phyloP scores from a whole-genome alignment of 2,113 vertebrate species.

The Diglossa brunneiventris region DNA sequence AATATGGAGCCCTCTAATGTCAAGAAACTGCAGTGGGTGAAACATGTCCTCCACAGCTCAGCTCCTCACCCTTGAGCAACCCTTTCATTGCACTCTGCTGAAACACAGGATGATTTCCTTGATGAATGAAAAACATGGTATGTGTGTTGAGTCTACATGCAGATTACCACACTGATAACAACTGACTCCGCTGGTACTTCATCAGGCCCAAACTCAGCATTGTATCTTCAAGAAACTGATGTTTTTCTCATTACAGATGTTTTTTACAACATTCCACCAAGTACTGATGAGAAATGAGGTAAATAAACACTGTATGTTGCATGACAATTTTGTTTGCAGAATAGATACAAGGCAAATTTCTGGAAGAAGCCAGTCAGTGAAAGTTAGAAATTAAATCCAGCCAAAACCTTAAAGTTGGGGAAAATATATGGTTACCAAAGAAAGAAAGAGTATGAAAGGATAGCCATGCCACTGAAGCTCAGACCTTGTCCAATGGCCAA shows the following conservation, averaged over 20 bases:
- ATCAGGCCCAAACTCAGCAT: background rate
- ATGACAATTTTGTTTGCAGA: background rate
- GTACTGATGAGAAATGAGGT: background rate
- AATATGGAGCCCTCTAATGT: slow-evolving; percentile 68
- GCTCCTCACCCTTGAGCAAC: background rate
- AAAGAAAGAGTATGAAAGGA: background rate
- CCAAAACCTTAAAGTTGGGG: background rate
- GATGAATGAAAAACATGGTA: background rate
- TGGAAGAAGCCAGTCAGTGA: background rate
- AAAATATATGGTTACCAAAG: background rate
- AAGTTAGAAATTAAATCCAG: background rate
- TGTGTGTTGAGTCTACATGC: background rate
- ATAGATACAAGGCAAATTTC: background rate
- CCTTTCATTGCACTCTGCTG: background rate
- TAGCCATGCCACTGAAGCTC: background rate
- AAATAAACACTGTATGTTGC: background rate
- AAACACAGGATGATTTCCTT: background rate
- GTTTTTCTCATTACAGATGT: background rate
- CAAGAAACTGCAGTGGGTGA: slow-evolving; percentile 44
- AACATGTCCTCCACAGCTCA: background rate
- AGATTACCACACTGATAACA: background rate
- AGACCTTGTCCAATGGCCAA: background rate
- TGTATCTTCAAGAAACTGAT: background rate
- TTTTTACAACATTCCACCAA: background rate
- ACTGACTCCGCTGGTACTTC: background rate